These are phyloP conservation scores for Bedellia somnulentella DNA, from an alignment of 2,888 invertebrate species.

Conservation along the genomic window DNA sequence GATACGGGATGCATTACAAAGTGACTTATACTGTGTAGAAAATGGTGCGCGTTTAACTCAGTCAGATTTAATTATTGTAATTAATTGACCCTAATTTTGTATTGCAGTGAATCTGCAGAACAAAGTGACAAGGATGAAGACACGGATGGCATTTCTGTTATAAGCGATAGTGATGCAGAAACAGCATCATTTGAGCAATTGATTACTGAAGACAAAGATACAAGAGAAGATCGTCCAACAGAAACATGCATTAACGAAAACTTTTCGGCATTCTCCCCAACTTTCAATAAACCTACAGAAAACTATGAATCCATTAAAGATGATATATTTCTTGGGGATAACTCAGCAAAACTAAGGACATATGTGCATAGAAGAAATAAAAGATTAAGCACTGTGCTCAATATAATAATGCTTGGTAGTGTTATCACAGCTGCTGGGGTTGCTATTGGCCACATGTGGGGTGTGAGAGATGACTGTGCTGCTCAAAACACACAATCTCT, in stretches of 20 bases:
- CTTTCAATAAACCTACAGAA: conserved; percentile 16
- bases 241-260: conserved; percentile 17
- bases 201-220: too few relatives aligned
- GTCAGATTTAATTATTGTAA: too few relatives aligned
- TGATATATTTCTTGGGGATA: conserved; percentile 31
- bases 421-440: conserved; percentile 51
- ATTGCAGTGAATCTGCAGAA: conserved; percentile 19
- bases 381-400: conserved; percentile 43
- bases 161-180: conserved; percentile 50
- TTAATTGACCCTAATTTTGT: too few relatives aligned
- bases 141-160: conserved; percentile 54
- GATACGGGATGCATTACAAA: too few relatives aligned
- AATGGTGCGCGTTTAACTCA: too few relatives aligned
- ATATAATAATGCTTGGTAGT: conserved; percentile 48
- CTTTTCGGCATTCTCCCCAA: conserved; percentile 17
- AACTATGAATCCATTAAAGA: conserved; percentile 21
- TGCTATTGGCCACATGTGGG: conserved; percentile 56
- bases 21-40: too few relatives aligned
- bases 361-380: conserved; percentile 53
- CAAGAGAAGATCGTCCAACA: conserved; percentile 20
- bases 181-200: conserved; percentile 17
- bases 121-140: conserved; percentile 45
- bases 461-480: conserved; percentile 42
- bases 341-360: conserved; percentile 34
- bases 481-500: conserved; percentile 34